These are phyloP conservation scores for Steinernema khuongi DNA, from an alignment of 1,140 invertebrate genomes.

Conservation along the genomic window DNA sequence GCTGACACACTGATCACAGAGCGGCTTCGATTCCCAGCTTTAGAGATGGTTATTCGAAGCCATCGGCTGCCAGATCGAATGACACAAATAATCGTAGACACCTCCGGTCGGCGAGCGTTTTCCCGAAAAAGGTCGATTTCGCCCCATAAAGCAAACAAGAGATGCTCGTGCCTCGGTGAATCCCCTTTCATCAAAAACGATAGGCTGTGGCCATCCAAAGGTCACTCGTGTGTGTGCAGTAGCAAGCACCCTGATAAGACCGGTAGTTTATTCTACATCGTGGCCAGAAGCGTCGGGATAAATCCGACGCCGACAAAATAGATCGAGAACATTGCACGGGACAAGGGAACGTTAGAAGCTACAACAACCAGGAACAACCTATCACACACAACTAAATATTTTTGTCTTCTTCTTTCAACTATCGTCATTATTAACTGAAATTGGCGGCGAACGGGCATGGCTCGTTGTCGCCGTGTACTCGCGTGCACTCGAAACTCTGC, in stretches of 20 bases:
- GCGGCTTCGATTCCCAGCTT: too few species aligned
- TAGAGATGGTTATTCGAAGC: too few species aligned
- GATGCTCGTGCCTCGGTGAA: neutral
- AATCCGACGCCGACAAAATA: neutral
- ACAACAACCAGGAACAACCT: neutral
- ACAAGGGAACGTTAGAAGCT: neutral
- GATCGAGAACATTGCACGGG: neutral
- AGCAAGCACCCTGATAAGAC: too few species aligned
- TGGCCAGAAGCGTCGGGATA: neutral
- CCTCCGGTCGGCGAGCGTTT: neutral
- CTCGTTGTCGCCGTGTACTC: slow-evolving; percentile 44
- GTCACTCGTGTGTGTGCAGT: too few species aligned
- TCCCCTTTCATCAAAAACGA: too few species aligned
- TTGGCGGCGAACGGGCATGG: slow-evolving; percentile 40
- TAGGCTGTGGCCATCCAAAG: too few species aligned
- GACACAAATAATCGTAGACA: slow-evolving; percentile 1
- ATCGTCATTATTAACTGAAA: neutral
- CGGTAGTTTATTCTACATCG: slow-evolving; percentile 5
- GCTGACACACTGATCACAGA: too few species aligned
- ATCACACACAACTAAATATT: neutral
- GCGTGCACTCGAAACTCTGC: slow-evolving; percentile 45
- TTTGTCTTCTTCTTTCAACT: neutral
- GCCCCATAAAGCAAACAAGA: neutral
- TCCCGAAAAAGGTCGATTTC: too few species aligned
- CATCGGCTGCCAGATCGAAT: neutral